A percentile compares a stretch with the other conserved stretches of the same genome.
phyloP scores from a whole-genome alignment of 2,113 vertebrate species.

The Psilopsiagon aymara region DNA sequence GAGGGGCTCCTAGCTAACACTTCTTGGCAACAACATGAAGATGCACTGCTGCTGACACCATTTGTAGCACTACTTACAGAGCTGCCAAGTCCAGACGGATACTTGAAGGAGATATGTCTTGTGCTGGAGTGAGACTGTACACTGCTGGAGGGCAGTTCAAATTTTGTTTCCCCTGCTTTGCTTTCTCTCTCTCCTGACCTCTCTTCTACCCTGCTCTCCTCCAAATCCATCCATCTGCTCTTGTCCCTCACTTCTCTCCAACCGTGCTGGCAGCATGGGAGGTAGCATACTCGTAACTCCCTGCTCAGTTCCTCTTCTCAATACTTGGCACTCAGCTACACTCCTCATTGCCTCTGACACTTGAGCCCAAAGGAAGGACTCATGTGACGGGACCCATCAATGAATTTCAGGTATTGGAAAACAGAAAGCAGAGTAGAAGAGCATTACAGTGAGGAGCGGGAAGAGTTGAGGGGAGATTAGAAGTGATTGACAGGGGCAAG shows the following conservation, averaged over 20 bases:
- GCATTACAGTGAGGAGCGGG: background rate
- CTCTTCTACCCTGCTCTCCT: slow-evolving; percentile 40
- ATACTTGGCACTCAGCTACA: background rate
- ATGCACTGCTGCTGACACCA: slow-evolving; percentile 55
- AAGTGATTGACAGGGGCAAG: slow-evolving; percentile 14
- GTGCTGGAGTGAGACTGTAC: slow-evolving; percentile 53
- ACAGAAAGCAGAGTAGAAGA: background rate
- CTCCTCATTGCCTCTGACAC: background rate
- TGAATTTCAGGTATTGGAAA: background rate
- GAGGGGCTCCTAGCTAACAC: background rate
- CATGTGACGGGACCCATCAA: background rate
- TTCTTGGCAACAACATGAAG: slow-evolving; percentile 41
- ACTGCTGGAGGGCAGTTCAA: slow-evolving; percentile 33
- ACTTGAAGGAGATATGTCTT: slow-evolving; percentile 55
- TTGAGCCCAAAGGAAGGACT: background rate
- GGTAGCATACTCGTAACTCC: background rate
- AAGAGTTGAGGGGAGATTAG: background rate
- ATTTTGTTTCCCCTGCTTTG: slow-evolving; percentile 43
- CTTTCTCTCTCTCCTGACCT: slow-evolving; percentile 44
- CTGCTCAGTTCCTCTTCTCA: background rate
- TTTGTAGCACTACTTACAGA: slow-evolving; percentile 64
- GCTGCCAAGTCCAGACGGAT: slow-evolving; percentile 62
- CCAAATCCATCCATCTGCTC: slow-evolving; percentile 66
- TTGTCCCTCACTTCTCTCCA: slow-evolving; percentile 55
- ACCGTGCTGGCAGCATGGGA: background rate